Evolutionary conservation across 2,113 vertebrate species (phyloP).

Genomic region (Entelurus aequoreus): DNA sequence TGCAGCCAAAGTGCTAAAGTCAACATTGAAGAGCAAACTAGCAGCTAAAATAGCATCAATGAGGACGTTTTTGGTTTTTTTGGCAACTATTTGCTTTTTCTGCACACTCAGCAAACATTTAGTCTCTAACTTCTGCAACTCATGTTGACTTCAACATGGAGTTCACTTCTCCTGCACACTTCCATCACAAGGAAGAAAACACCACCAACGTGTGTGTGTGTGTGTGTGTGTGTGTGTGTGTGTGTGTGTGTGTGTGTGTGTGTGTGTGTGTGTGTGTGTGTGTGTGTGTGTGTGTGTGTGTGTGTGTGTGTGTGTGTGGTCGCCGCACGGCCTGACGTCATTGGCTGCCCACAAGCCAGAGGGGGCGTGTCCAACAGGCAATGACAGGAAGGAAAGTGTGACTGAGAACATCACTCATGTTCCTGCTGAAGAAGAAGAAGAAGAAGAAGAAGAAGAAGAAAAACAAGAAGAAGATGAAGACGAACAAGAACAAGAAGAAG

Average conservation of each 20-base stretch:
- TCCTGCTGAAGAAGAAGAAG: slow-evolving; percentile 29
- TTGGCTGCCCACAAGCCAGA: slow-evolving; percentile 54
- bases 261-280: no score
- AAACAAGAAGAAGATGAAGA: no score
- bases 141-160: no score
- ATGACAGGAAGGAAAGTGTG: slow-evolving; percentile 59
- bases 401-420: slow-evolving; percentile 54
- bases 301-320: no score
- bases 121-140: slow-evolving; percentile 14
- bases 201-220: no score
- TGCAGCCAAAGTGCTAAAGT: neutral
- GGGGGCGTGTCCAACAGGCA: slow-evolving; percentile 68
- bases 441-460: slow-evolving; percentile 34
- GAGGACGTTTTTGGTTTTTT: slow-evolving; percentile 4
- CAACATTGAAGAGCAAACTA: neutral
- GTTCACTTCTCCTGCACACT: no score
- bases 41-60: slow-evolving; percentile 15
- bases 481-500: no score
- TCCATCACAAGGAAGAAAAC: no score
- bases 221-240: no score
- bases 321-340: slow-evolving; percentile 55
- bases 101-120: slow-evolving; percentile 2
- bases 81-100: slow-evolving; percentile 16
- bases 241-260: no score
- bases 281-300: no score